Evolutionary conservation across 2,797 vertebrate species (phyloP).

Genomic region (Tokudaia muenninki): DNA sequence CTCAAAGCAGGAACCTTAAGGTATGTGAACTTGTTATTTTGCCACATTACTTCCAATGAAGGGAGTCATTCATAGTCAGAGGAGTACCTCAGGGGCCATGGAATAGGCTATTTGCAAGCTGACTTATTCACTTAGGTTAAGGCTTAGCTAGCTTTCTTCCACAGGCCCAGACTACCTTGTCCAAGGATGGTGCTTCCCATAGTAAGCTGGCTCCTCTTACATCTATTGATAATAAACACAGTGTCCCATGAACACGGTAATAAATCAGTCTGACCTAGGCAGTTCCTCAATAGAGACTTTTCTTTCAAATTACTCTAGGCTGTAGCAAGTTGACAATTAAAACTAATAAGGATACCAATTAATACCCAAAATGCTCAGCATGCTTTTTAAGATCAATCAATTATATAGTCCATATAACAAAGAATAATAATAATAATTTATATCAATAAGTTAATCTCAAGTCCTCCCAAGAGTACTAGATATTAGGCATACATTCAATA

Average conservation of each 20-base stretch:
- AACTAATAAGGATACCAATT: neutral
- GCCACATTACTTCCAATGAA: neutral
- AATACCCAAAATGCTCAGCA: neutral
- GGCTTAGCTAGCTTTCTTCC: neutral
- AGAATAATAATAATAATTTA: slow-evolving; percentile 10
- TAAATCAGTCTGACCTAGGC: neutral
- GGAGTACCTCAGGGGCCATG: too few relatives aligned
- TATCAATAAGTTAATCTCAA: neutral
- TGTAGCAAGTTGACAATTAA: neutral
- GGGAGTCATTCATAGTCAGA: neutral
- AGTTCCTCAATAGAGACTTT: neutral
- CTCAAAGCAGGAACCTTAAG: neutral
- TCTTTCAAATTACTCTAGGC: neutral
- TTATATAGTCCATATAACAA: neutral
- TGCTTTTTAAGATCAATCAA: slow-evolving; percentile 25
- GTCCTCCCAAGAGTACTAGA: neutral
- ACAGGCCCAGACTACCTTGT: neutral
- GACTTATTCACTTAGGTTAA: neutral
- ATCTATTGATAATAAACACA: neutral
- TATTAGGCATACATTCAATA: slow-evolving; percentile 9
- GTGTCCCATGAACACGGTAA: neutral
- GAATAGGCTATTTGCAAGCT: neutral
- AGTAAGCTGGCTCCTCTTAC: neutral
- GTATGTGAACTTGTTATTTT: neutral
- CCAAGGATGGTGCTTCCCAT: neutral